Evolutionary conservation across 1,140 invertebrate species (phyloP).

Genomic region (Nomia melanderi): DNA sequence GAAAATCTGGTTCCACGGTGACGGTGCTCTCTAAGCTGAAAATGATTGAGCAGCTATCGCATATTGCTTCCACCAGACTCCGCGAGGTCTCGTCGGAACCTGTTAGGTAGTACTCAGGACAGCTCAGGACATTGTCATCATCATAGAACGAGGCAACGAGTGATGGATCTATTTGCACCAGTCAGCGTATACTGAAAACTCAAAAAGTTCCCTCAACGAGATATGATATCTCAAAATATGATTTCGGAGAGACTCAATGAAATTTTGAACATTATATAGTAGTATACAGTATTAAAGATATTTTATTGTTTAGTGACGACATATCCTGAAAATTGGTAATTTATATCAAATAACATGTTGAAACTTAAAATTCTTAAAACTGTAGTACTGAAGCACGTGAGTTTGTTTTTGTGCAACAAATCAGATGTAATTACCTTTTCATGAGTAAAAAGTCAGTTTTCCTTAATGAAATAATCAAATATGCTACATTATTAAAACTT

Average conservation of each 20-base stretch:
- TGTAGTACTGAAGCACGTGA: too few relatives aligned
- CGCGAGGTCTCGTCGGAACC: conserved; percentile 53
- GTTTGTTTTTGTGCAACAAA: too few relatives aligned
- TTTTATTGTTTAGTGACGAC: too few relatives aligned
- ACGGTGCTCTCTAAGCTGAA: conserved; percentile 68
- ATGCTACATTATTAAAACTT: too few relatives aligned
- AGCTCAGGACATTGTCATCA: conserved; percentile 59
- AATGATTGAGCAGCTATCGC: conserved; percentile 77
- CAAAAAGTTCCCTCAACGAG: conserved; percentile 29
- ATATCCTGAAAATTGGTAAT: too few relatives aligned
- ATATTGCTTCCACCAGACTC: conserved; percentile 64
- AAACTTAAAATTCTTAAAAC: too few relatives aligned
- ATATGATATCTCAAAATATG: conserved; percentile 10
- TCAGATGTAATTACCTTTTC: too few relatives aligned
- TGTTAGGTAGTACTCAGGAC: conserved; percentile 58
- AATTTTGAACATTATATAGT: background rate
- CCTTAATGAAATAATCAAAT: too few relatives aligned
- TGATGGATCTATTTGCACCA: conserved; percentile 67
- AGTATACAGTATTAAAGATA: too few relatives aligned
- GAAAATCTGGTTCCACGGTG: conserved; percentile 64
- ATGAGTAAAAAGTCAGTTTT: too few relatives aligned
- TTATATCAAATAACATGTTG: too few relatives aligned
- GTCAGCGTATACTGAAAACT: conserved; percentile 39
- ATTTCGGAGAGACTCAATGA: background rate
- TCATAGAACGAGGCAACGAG: conserved; percentile 48